Percentiles rank a stretch among this genome's conserved stretches.
Evolutionary conservation across 2,888 invertebrate genomes (phyloP).

Genomic region (Zaprionus obscuricornis): DNA sequence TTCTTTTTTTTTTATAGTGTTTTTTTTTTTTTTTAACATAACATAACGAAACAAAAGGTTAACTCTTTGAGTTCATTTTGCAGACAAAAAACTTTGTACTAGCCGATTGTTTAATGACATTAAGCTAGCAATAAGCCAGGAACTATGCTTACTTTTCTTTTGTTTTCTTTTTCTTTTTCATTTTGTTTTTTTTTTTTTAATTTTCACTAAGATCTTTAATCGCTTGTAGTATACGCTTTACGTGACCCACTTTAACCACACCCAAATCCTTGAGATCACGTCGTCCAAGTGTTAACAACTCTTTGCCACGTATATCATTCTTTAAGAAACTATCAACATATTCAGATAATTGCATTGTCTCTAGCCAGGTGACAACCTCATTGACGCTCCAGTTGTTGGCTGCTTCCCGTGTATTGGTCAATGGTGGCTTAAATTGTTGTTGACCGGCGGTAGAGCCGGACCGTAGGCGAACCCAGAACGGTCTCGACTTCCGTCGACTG

Average conservation of each 20-base stretch:
- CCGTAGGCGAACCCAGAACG: constrained; percentile 89
- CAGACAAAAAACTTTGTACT: constrained; percentile 60
- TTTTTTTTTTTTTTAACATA: background rate
- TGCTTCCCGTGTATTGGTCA: constrained; percentile 84
- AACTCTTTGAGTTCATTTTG: constrained; percentile 39
- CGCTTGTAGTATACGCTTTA: constrained; percentile 96
- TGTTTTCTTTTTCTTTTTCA: constrained; percentile 5
- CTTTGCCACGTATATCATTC: constrained; percentile 96
- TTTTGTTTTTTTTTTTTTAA: constrained; percentile 51
- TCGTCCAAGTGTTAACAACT: constrained; percentile 93
- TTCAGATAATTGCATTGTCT: constrained; percentile 93
- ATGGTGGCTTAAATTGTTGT: constrained; percentile 73
- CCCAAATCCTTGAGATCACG: constrained; percentile 95
- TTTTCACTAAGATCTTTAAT: constrained; percentile 89
- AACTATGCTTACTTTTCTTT: constrained; percentile 37
- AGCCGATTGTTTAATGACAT: constrained; percentile 15
- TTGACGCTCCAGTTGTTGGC: constrained; percentile 91
- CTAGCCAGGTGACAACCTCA: constrained; percentile 96
- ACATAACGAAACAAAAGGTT: constrained; percentile 17
- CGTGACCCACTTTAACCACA: constrained; percentile 97
- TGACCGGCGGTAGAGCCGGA: constrained; percentile 82
- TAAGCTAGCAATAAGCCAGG: constrained; percentile 53
- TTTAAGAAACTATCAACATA: constrained; percentile 95
- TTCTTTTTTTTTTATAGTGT: too few species aligned
- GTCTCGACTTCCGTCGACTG: constrained; percentile 86